These are phyloP conservation scores for Sinosuthora webbiana DNA, from an alignment of 2,113 vertebrate genomes.

Conservation along the genomic window DNA sequence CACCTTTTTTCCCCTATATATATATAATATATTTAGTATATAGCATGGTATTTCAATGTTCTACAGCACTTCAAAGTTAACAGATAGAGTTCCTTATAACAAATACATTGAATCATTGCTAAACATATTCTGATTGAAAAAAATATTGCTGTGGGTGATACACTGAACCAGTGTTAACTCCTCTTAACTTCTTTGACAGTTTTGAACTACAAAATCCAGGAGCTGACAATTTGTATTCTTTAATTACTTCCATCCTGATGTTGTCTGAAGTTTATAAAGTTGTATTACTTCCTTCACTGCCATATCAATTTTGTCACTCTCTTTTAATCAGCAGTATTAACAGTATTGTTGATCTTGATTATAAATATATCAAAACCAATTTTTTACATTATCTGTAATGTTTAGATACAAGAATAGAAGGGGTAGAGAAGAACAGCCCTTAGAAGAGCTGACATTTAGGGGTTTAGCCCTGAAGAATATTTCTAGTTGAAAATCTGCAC, in stretches of 20 bases:
- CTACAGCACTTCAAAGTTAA: neutral
- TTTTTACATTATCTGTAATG: neutral
- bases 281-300: neutral
- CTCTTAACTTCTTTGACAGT: neutral
- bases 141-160: neutral
- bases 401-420: neutral
- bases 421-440: neutral
- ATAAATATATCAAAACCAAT: neutral
- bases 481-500: neutral
- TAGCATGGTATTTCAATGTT: neutral
- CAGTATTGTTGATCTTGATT: neutral
- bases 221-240: neutral
- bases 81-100: neutral
- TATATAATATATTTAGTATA: no score
- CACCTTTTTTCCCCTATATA: neutral
- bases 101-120: neutral
- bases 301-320: neutral
- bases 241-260: neutral
- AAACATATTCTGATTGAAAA: neutral
- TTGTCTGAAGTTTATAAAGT: neutral
- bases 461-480: neutral
- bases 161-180: neutral
- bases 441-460: neutral
- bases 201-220: neutral
- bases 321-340: neutral